Conservation (phyloP, 1,140 invertebrate species). For the Cardiocondyla obscurior region DNA sequence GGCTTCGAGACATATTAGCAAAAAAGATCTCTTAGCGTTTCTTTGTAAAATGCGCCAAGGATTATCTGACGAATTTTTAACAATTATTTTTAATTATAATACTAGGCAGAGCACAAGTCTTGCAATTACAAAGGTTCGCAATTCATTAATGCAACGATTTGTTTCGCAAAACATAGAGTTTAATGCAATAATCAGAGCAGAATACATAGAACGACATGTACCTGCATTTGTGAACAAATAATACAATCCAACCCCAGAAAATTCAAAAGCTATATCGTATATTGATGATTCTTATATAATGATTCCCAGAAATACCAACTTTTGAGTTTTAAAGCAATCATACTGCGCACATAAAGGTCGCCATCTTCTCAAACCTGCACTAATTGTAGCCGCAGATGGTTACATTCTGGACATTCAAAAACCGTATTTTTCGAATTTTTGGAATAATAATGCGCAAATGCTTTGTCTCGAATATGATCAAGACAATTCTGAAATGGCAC, state of each 20-base stretch:
- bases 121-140: neutral
- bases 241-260: neutral
- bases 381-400: neutral
- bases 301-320: neutral
- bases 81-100: neutral
- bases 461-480: neutral
- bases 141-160: neutral
- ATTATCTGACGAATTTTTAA: neutral
- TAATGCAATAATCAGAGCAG: neutral
- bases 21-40: neutral
- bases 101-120: neutral
- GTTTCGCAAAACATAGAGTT: neutral
- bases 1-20: neutral
- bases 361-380: neutral
- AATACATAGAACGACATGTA: neutral
- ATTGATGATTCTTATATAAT: neutral
- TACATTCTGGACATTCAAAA: neutral
- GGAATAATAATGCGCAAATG: neutral
- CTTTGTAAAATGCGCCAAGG: neutral
- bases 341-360: neutral
- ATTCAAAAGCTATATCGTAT: neutral
- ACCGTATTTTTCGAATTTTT: neutral
- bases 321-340: neutral
- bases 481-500: neutral
- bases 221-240: neutral